Evolutionary conservation across 2,888 invertebrate species (phyloP), one percentile per base, ranked within the genome.

Genomic region (Nemotelus nigrinus): DNA sequence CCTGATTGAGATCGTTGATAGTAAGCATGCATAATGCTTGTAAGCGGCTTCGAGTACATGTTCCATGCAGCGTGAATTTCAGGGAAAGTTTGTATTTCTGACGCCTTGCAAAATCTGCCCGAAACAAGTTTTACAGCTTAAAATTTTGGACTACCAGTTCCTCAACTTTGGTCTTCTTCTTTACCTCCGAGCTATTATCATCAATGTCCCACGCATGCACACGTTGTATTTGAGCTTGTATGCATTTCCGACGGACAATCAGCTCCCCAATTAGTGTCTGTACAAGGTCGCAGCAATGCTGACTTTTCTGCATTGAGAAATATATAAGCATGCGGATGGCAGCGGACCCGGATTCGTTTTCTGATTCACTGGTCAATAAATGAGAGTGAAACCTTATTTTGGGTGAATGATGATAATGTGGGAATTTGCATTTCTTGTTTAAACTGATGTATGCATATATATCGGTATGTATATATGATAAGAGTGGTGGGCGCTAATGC

Each of bases 41-140:
- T 45, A 25, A 57, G n/a, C 57, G 7, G 53, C 1, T 10, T 53
- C 53, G 53, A 8, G 6, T 43, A 63, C 41, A 39, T 39, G 43
- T 63, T 41, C 63, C 39, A 41, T 63, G 6, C 63, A 2, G 7
- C 50, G 41, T 68, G 41, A 53, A 10, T 68, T 68, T 68, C 48
- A 68, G 68, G 25, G 68, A 68, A 68, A 68, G 68, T 50, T 25
- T 0, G 68, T 41, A 25, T 44, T 44, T 47, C 8, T 45, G 10
- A 45, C 47, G 65, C 10, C 8, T 65, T 65, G 10, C 65, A 65
- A 65, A 65, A 65, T 65, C n/a, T n/a, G n/a, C 4, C n/a, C 58
- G 4, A 25, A 58, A 25, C 58, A 58, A 58, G 4, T 58, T 58
- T 25, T 25, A 25, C 25, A 58, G 58, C 4, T 25, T 4, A 58